A percentile compares a stretch with the other conserved stretches of the same genome.
Evolutionary conservation across 2,113 vertebrate genomes (phyloP).

Genomic region (Peromyscus polionotus): DNA sequence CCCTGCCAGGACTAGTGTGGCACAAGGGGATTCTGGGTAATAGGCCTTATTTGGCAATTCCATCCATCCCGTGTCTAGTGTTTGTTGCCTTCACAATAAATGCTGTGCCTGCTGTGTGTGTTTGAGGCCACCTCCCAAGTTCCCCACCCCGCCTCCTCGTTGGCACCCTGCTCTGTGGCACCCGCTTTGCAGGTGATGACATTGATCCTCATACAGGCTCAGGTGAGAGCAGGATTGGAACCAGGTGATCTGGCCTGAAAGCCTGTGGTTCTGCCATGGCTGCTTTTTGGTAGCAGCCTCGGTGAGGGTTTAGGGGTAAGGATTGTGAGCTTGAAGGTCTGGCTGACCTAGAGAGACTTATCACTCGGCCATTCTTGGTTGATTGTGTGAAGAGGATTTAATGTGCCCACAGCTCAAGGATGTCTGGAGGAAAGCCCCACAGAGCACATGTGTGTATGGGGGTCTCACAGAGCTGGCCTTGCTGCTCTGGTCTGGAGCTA

Average conservation of each 20-base stretch:
- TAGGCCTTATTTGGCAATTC: neutral
- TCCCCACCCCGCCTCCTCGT: neutral
- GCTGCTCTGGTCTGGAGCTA: neutral
- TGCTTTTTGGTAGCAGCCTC: neutral
- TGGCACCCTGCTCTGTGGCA: neutral
- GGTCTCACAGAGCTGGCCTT: neutral
- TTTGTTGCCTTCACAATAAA: neutral
- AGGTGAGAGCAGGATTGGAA: conserved; percentile 11
- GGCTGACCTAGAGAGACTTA: too few species aligned
- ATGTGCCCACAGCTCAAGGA: neutral
- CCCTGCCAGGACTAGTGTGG: neutral
- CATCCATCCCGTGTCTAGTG: fast-evolving
- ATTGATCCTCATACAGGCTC: neutral
- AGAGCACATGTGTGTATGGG: neutral
- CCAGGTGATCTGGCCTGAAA: neutral
- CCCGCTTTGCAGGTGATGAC: neutral
- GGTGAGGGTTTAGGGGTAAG: neutral
- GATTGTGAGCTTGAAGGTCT: neutral
- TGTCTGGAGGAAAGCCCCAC: neutral
- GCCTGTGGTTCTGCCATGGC: neutral
- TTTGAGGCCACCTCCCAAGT: neutral
- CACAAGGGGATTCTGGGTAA: neutral
- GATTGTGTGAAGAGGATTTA: neutral
- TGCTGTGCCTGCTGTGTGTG: neutral
- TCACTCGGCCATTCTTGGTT: neutral